Base-by-base conservation (phyloP, 1,140 invertebrate genomes). In the Proctacanthus coquilletti region DNA sequence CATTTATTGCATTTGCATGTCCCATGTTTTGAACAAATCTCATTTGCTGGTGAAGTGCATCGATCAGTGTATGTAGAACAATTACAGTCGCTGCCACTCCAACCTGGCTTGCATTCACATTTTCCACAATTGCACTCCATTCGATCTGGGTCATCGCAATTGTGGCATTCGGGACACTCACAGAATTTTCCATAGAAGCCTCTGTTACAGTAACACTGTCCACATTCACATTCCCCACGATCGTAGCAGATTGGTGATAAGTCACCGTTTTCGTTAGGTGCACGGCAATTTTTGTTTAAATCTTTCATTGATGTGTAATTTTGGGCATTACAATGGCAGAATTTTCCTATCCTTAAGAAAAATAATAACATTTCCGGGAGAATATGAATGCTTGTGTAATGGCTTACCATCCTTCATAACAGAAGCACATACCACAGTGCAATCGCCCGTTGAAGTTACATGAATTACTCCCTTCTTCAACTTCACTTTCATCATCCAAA, bases 81-180 rank as follows among this genome's bases (percentile, higher is more conserved):
- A 36, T 80, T 73, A 56, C 89, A 94, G 21, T 75, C 74, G 13
- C 63, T 49, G n/a, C 84, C 84, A 19, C 60, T 71, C 79, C 84
- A 93, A 21, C 72, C 80, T 10, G 65, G 52, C 8, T 71, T 63
- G 53, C 87, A 92, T 0, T 66, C 56, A 57, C 87, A 92, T 25
- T 66, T 57, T 0, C 84, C 84, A 53, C 85, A 91, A 10, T 69
- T 64, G 49, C 84, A 86, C 2, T 57, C 66, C 4, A 79, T 80
- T 31, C 73, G 70, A 20, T 70, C 63, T 3, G 47, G 47, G 13
- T 69, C 65, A 6, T 68, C 66, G 36, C 61, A 27, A 6, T 47
- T 45, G 29, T 36, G 13, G 21, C 69, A 72, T 9, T 54, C 42
- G 17, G 55, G 54, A 42, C 69, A 72, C 43, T 71, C 62, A 42